A percentile compares a stretch with the other conserved stretches of the same genome.
These are phyloP conservation scores for Eurystomus gularis DNA, from an alignment of 2,113 vertebrate genomes.

Conservation along the genomic window DNA sequence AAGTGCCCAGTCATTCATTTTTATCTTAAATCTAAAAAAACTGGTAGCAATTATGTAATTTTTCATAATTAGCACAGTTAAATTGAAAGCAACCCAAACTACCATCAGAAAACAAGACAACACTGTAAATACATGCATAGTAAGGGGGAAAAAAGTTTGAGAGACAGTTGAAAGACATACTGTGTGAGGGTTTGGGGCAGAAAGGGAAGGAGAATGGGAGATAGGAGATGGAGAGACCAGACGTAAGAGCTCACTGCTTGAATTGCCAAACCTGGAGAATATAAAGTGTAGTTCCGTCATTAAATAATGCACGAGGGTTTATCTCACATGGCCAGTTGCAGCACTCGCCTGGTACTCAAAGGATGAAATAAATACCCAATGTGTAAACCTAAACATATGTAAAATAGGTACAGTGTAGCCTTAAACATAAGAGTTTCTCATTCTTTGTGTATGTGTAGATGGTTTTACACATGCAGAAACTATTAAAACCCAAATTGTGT, in stretches of 20 bases:
- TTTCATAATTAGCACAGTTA: not conserved
- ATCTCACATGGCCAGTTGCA: conserved; percentile 47
- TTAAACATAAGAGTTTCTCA: not conserved
- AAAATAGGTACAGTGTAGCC: not conserved
- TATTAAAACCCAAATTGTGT: conserved; percentile 32
- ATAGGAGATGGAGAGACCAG: not conserved
- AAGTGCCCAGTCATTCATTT: not conserved
- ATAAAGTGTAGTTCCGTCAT: conserved; percentile 41
- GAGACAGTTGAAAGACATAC: not conserved
- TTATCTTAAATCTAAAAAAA: not conserved
- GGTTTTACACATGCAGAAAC: not conserved
- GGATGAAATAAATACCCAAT: conserved; percentile 31
- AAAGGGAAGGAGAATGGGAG: not conserved
- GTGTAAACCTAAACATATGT: not conserved
- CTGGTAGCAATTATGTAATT: not conserved
- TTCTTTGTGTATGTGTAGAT: not conserved
- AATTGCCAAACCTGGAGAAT: conserved; percentile 39
- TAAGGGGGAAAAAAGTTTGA: not conserved
- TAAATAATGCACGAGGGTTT: conserved; percentile 63
- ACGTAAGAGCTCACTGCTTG: not conserved
- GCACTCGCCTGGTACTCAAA: conserved; percentile 11
- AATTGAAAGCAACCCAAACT: not conserved
- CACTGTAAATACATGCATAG: not conserved
- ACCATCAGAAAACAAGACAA: not conserved
- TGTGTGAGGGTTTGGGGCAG: not conserved